A percentile compares a stretch with the other conserved stretches of the same genome.
These are phyloP conservation scores for Platycheirus albimanus DNA, from an alignment of 2,888 invertebrate genomes.

Conservation along the genomic window DNA sequence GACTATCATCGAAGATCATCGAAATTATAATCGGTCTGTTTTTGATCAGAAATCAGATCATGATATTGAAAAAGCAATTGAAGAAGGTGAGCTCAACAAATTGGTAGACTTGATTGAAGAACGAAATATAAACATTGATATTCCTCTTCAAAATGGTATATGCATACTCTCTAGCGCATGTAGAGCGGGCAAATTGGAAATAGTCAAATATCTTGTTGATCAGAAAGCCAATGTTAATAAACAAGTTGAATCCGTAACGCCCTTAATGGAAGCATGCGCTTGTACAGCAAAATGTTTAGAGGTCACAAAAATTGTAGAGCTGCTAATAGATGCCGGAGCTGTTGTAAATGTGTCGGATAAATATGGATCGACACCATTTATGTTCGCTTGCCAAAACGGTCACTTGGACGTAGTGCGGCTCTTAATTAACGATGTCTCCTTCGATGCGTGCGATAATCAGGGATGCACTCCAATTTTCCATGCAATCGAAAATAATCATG, in stretches of 20 bases:
- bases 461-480: constrained; percentile 81
- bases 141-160: constrained; percentile 74
- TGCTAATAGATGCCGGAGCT: constrained; percentile 78
- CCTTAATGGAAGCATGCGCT: constrained; percentile 80
- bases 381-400: constrained; percentile 80
- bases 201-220: constrained; percentile 78
- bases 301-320: constrained; percentile 74
- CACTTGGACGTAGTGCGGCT: constrained; percentile 77
- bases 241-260: constrained; percentile 79
- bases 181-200: constrained; percentile 76
- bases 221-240: constrained; percentile 78
- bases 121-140: constrained; percentile 75
- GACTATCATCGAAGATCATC: constrained; percentile 43
- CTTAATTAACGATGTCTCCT: constrained; percentile 78
- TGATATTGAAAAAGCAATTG: constrained; percentile 76
- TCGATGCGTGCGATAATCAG: constrained; percentile 80
- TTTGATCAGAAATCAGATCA: constrained; percentile 70
- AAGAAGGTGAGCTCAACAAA: constrained; percentile 75
- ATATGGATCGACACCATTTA: constrained; percentile 81
- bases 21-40: constrained; percentile 26
- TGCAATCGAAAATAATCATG: constrained; percentile 81
- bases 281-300: constrained; percentile 61
- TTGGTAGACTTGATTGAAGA: constrained; percentile 76
- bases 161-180: constrained; percentile 79
- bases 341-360: constrained; percentile 80